Conservation (phyloP, 2,797 vertebrate genomes). For the Spinus olivaceus region DNA sequence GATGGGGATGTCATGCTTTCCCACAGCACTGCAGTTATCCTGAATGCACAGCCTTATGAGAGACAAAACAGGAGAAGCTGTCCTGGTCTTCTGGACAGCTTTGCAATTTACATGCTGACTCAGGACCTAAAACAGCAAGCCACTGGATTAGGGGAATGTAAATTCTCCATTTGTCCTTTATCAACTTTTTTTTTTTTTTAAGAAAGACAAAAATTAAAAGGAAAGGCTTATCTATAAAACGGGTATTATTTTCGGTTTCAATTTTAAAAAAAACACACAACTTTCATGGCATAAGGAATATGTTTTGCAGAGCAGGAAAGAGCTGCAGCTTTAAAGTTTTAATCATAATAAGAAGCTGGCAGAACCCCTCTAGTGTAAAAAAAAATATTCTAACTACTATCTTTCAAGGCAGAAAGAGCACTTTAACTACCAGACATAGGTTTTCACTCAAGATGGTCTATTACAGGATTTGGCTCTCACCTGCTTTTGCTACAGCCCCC, state of each 20-base stretch:
- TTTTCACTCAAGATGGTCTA: background rate
- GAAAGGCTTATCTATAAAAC: background rate
- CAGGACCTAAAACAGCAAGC: background rate
- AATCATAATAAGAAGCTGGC: background rate
- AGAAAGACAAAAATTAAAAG: background rate
- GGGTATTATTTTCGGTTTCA: background rate
- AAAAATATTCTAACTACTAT: background rate
- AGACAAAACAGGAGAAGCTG: background rate
- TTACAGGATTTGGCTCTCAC: background rate
- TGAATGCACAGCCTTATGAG: background rate
- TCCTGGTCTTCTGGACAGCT: background rate
- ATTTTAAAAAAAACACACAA: background rate
- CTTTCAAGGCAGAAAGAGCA: background rate
- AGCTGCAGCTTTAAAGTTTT: background rate
- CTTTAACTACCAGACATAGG: background rate
- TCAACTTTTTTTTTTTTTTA: background rate
- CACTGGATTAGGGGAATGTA: background rate
- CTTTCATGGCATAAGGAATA: background rate
- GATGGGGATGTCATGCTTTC: background rate
- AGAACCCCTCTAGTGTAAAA: background rate
- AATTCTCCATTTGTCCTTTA: background rate
- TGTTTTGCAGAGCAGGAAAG: background rate
- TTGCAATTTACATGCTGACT: background rate
- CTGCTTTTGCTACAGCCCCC: background rate
- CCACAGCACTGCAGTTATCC: background rate